phyloP scores from a whole-genome alignment of 2,113 vertebrate species.

The Gymnobelideus leadbeateri region DNA sequence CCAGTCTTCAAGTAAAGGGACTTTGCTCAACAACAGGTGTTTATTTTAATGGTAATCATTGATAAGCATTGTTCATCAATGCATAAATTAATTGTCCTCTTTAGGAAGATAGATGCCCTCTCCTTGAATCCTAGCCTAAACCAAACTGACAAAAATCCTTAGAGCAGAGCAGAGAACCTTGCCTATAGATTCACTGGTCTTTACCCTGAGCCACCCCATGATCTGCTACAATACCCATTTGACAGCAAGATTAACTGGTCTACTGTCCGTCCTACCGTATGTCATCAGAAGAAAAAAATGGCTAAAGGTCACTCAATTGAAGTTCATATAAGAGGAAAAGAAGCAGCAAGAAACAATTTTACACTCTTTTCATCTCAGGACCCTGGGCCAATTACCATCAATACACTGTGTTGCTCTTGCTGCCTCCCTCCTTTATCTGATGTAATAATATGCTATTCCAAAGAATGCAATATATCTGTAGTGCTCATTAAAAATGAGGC shows the following conservation, averaged over 20 bases:
- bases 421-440: constrained; percentile 35
- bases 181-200: constrained; percentile 63
- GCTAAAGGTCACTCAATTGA: constrained; percentile 66
- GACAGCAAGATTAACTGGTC: constrained; percentile 75
- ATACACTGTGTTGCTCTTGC: constrained; percentile 31
- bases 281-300: constrained; percentile 72
- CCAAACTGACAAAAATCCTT: constrained; percentile 73
- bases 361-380: constrained; percentile 70
- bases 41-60: constrained; percentile 77
- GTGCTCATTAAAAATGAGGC: constrained; percentile 41
- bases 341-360: constrained; percentile 74
- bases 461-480: constrained; percentile 57
- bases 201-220: constrained; percentile 71
- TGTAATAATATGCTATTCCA: not conserved
- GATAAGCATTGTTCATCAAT: constrained; percentile 75
- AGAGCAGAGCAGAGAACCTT: constrained; percentile 64
- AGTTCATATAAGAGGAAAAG: constrained; percentile 65
- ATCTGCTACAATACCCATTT: constrained; percentile 55
- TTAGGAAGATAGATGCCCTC: constrained; percentile 80
- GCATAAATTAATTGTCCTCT: constrained; percentile 84
- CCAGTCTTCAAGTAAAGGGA: constrained; percentile 57
- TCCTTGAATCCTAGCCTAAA: constrained; percentile 79
- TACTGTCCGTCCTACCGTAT: constrained; percentile 34
- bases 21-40: constrained; percentile 78
- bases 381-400: constrained; percentile 16